phyloP scores from a whole-genome alignment of 2,113 vertebrate genomes.

The Eleginops maclovinus region DNA sequence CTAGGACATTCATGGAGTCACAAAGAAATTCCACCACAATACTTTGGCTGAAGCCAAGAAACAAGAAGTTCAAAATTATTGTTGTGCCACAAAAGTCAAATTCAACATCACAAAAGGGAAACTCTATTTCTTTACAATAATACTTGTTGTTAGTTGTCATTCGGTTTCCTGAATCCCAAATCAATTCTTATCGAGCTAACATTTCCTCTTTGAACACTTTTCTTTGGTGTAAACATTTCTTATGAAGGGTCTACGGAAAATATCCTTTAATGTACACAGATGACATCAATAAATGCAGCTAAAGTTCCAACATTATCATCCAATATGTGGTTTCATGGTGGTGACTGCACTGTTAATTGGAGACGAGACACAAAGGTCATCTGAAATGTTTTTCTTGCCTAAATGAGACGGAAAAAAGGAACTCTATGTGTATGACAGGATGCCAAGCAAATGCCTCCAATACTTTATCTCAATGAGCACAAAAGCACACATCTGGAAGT shows the following conservation, averaged over 20 bases:
- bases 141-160: constrained; percentile 2
- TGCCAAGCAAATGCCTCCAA: constrained; percentile 6
- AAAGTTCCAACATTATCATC: constrained; percentile 1
- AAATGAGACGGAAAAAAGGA: constrained; percentile 14
- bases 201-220: constrained; percentile 25
- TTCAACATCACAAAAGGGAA: constrained; percentile 35
- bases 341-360: constrained; percentile 20
- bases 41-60: constrained; percentile 37
- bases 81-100: constrained; percentile 34
- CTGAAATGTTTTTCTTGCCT: constrained; percentile 19
- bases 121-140: background rate
- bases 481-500: constrained; percentile 29
- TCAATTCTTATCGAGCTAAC: constrained; percentile 6
- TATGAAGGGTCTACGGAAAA: constrained; percentile 25
- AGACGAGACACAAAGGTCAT: constrained; percentile 11
- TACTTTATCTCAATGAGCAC: constrained; percentile 25
- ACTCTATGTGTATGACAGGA: constrained; percentile 19
- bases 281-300: constrained; percentile 42
- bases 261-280: constrained; percentile 28
- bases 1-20: constrained; percentile 67
- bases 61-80: constrained; percentile 10
- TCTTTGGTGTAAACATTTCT: constrained; percentile 73
- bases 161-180: constrained; percentile 25
- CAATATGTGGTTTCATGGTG: constrained; percentile 16
- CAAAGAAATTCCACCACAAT: constrained; percentile 26